A percentile compares a stretch with the other conserved stretches of the same genome.
Conservation (phyloP, 2,888 invertebrate genomes). For the Sipha maydis region DNA sequence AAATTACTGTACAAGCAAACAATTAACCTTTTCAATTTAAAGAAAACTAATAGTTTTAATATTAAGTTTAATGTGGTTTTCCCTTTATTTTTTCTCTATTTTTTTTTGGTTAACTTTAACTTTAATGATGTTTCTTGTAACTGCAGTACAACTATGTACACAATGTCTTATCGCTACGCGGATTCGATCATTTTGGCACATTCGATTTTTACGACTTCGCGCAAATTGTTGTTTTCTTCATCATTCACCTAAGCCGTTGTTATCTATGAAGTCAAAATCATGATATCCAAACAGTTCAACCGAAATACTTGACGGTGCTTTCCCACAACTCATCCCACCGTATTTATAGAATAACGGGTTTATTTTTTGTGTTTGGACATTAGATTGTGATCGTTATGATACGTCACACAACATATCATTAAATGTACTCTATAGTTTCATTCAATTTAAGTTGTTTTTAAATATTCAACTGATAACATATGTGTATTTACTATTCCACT, state of each 20-base stretch:
- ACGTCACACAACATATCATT: no score
- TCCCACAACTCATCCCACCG: no score
- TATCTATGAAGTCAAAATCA: no score
- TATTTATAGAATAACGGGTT: no score
- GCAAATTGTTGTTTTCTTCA: neutral
- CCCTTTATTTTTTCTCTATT: neutral
- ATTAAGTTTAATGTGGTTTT: slow-evolving; percentile 29
- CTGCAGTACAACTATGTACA: neutral
- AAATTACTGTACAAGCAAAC: neutral
- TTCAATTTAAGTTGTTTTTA: no score
- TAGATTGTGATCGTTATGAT: no score
- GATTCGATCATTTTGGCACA: neutral
- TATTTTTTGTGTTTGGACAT: no score
- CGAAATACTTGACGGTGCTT: no score
- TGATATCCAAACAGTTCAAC: no score
- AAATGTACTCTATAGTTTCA: no score
- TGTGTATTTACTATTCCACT: no score
- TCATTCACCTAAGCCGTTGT: neutral
- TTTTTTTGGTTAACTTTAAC: neutral
- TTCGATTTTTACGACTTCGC: neutral
- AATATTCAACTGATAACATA: no score
- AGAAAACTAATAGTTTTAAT: slow-evolving; percentile 34
- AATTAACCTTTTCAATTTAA: slow-evolving; percentile 52
- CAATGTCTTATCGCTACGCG: neutral
- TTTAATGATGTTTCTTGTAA: neutral